These are phyloP conservation scores for Himalopsyche anomala DNA, from an alignment of 2,888 invertebrate species.

Conservation along the genomic window DNA sequence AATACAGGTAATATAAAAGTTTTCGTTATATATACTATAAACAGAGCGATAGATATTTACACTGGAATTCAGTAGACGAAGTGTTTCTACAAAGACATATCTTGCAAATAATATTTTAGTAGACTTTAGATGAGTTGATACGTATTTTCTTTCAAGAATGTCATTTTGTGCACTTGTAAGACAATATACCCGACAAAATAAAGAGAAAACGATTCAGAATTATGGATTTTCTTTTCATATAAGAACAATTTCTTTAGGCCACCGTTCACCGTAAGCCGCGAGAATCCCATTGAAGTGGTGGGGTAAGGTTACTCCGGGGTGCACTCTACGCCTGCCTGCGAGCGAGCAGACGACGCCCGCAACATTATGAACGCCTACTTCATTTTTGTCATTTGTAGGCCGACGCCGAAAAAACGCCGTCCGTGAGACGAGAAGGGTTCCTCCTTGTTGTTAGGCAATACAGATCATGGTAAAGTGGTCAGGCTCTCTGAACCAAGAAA, in stretches of 20 bases:
- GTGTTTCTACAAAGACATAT: no score
- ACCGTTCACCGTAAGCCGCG: constrained; percentile 29
- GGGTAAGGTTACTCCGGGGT: constrained; percentile 37
- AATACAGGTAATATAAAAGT: no score
- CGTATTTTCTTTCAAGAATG: no score
- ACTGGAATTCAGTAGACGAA: no score
- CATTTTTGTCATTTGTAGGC: constrained; percentile 47
- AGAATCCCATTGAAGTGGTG: constrained; percentile 24
- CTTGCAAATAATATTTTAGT: no score
- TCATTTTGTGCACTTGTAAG: neutral
- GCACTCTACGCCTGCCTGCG: constrained; percentile 19
- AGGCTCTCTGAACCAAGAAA: constrained; percentile 43
- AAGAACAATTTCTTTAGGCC: neutral
- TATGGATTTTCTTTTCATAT: neutral
- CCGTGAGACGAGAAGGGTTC: neutral
- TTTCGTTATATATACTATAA: no score
- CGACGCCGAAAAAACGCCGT: constrained; percentile 38
- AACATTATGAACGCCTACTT: constrained; percentile 39
- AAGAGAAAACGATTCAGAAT: no score
- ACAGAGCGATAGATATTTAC: no score
- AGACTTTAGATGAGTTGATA: no score
- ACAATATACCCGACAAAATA: neutral
- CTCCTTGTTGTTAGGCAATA: constrained; percentile 47
- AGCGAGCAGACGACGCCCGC: constrained; percentile 34
- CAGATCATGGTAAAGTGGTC: constrained; percentile 44